phyloP scores from a whole-genome alignment of 2,888 invertebrate genomes.

The Cantharis flavilabris region DNA sequence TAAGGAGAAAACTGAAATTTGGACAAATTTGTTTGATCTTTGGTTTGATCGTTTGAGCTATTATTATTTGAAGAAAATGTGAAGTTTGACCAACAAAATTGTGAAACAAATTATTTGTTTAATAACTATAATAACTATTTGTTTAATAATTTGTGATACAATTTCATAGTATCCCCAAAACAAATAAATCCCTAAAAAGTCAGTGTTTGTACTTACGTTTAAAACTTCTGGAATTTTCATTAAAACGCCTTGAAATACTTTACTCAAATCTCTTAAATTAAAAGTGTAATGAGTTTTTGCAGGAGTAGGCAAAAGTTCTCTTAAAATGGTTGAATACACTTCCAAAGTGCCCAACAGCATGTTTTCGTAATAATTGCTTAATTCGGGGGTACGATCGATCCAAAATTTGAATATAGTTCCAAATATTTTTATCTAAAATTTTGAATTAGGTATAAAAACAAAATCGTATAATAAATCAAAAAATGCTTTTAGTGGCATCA shows the following conservation, averaged over 20 bases:
- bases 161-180: too few relatives aligned
- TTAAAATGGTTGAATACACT: constrained; percentile 68
- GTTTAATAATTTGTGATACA: too few relatives aligned
- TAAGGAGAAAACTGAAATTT: too few relatives aligned
- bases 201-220: constrained; percentile 55
- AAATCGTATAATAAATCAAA: too few relatives aligned
- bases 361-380: constrained; percentile 52
- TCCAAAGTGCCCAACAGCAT: constrained; percentile 69
- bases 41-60: too few relatives aligned
- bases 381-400: constrained; percentile 55
- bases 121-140: too few relatives aligned
- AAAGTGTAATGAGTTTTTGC: constrained; percentile 90
- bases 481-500: too few relatives aligned
- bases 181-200: too few relatives aligned
- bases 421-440: constrained; percentile 63
- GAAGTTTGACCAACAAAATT: too few relatives aligned
- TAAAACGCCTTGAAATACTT: constrained; percentile 80
- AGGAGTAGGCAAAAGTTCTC: constrained; percentile 82
- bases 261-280: constrained; percentile 83
- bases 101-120: too few relatives aligned
- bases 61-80: too few relatives aligned
- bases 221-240: constrained; percentile 70
- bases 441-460: neutral
- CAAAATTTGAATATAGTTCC: constrained; percentile 73
- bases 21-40: too few relatives aligned